Conservation (phyloP, 2,888 invertebrate species). For the Scotopteryx bipunctaria region DNA sequence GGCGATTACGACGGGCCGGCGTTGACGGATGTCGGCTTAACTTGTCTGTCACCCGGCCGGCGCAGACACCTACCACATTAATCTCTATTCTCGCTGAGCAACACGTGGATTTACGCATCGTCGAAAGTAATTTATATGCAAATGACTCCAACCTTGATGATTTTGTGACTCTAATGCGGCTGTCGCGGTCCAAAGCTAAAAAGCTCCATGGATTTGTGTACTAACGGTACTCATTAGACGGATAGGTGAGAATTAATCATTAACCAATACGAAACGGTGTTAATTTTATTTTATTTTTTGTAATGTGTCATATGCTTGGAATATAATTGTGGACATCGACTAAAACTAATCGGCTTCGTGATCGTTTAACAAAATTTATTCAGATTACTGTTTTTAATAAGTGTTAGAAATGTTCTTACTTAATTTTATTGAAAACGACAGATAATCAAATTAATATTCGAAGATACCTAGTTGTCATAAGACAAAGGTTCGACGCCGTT, state of each 20-base stretch:
- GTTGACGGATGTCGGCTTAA: conserved; percentile 83
- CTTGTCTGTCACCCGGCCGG: conserved; percentile 75
- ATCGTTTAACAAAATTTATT: conserved; percentile 24
- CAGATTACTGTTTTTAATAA: conserved; percentile 26
- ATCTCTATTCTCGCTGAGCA: conserved; percentile 78
- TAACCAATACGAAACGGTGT: conserved; percentile 37
- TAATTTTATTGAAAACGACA: conserved; percentile 32
- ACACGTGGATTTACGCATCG: conserved; percentile 80
- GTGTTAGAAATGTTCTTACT: conserved; percentile 22
- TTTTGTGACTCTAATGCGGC: conserved; percentile 74
- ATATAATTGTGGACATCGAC: conserved; percentile 23
- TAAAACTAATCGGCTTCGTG: conserved; percentile 29
- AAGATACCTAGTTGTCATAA: conserved; percentile 65
- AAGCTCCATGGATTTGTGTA: conserved; percentile 55
- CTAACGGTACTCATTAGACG: conserved; percentile 54
- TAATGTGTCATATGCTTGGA: conserved; percentile 33
- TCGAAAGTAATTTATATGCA: conserved; percentile 82
- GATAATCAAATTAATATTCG: conserved; percentile 67
- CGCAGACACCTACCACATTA: conserved; percentile 76
- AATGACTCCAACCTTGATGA: conserved; percentile 78
- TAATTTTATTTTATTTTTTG: conserved; percentile 36
- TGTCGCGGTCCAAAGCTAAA: conserved; percentile 58
- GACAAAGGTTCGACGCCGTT: conserved; percentile 67
- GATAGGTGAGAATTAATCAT: conserved; percentile 53
- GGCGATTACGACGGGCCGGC: conserved; percentile 72